Evolutionary conservation across 2,888 invertebrate species (phyloP), one percentile per base, ranked within the genome.

Genomic region (Exephanes ischioxanthus): DNA sequence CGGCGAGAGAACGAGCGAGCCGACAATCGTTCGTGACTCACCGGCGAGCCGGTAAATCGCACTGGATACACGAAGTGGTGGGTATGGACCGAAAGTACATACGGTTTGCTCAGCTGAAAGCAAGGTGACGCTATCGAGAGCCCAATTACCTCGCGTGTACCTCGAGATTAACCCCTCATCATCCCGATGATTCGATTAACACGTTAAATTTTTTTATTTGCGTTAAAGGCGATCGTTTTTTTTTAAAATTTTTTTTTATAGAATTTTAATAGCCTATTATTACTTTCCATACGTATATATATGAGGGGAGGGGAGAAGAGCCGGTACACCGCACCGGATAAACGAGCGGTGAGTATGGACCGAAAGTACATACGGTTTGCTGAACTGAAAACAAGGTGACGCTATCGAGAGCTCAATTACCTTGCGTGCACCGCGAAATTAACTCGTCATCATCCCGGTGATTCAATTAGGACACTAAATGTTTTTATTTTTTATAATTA

Each of bases 341-440:
- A 51, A 16, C 45, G 14, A 76, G 68, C 70, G 70, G 63, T 75
- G 66, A 33, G 63, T 75, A 78, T 78, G 33, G 77, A 67, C 51
- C 66, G 68, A 85, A 70, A 78, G 78, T 45, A 41, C 66, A 66
- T 37, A 76, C 80, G 41, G 51, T 76, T 71, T 75, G 81, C 77
- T 72, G 84, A 88, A 86, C 79, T 80, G 72, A 87, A 80, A 82
- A 63, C 63, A 68, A 80, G 85, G 85, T 86, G 85, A 88, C 87
- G 85, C 83, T 86, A 87, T 87, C 84, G 80, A 80, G 72, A 51
- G 85, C 78, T 83, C 88, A 87, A 88, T 88, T 88, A 88, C 76
- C 82, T 85, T 61, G 75, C 78, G 82, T 11, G 45, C 53, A 58
- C 66, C 82, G 45, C 66, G 33, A 37, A 22, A 68, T 67, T 76